Evolutionary conservation across 2,888 invertebrate genomes (phyloP), one percentile per base, ranked within the genome.

Genomic region (Pollenia griseotomentosa): DNA sequence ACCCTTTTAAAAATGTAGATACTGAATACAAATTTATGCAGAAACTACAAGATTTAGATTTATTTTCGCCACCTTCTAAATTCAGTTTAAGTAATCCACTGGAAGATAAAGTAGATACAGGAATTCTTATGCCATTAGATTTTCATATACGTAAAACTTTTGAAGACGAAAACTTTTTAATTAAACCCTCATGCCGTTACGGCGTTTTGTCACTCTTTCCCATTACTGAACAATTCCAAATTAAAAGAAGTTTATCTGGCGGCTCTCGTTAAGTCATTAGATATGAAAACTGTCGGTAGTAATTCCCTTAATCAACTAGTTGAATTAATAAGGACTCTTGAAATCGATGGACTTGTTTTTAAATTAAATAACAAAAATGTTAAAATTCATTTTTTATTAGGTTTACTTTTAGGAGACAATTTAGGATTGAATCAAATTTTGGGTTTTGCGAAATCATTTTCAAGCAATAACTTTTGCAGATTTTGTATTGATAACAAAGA

Each of bases 391-490:
- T 66, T 65, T 46, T 11, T 65, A 19, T 46, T 66, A 46, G 66
- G 66, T 48, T 19, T 48, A 48, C 11, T 66, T 19, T 46, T 66
- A 6, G 66, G 66, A 5, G 66, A 66, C 23, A 66, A 66, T 46
- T 66, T 66, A 19, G 66, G 66, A 19, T 14, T 66, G 1, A 48
- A 66, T 8, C 14, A 23, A 46, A 48, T 44, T 9, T 19, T 66
- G 11, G 66, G 19, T 3, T 66, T 66, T 46, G 9, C 66, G 2
- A 66, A 48, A 66, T 66, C 14, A 33, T 33, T 33, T 33, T 33
- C 33, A 33, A 33, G 33, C 33, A 33, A 6, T 33, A 33, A 23
- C 23, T 66, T 48, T 66, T 48, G 46, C 48, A 48, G 66, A 23
- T 66, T 66, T 46, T 66, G 66, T 19, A 61, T 12, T 11, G 14